Conservation (phyloP, 2,888 invertebrate species). For the Drosophila rellima region DNA sequence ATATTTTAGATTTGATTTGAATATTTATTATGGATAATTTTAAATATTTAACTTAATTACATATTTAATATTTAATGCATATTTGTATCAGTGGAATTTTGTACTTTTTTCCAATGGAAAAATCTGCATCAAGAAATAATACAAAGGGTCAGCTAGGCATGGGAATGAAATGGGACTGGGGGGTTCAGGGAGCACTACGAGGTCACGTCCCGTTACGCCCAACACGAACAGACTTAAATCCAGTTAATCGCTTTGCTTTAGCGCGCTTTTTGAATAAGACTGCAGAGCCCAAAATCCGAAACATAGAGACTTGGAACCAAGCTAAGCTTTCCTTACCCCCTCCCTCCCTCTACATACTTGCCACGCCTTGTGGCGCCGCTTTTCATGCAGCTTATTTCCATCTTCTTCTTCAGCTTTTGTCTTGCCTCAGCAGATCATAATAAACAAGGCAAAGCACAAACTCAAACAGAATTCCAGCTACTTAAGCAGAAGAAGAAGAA, state of each 20-base stretch:
- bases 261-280: slow-evolving; percentile 43
- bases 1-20: no score
- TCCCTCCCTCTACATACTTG: not conserved
- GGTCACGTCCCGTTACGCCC: slow-evolving; percentile 20
- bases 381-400: slow-evolving; percentile 70
- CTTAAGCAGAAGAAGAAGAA: slow-evolving; percentile 26
- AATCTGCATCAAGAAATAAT: slow-evolving; percentile 29
- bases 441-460: slow-evolving; percentile 45
- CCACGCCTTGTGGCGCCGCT: slow-evolving; percentile 34
- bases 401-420: slow-evolving; percentile 67
- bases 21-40: no score
- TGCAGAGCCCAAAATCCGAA: slow-evolving; percentile 8
- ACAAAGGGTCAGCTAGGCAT: not conserved
- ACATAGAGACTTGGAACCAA: not conserved
- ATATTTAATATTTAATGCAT: no score
- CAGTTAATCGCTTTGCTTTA: slow-evolving; percentile 61
- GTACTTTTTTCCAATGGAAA: not conserved
- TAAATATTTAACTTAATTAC: no score
- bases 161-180: not conserved
- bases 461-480: slow-evolving; percentile 36
- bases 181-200: not conserved
- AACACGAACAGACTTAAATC: slow-evolving; percentile 29
- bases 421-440: slow-evolving; percentile 61
- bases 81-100: not conserved
- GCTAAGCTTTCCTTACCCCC: not conserved